Evolutionary conservation across 2,797 vertebrate species (phyloP).

Genomic region (Cynodonichthys magdalenae): DNA sequence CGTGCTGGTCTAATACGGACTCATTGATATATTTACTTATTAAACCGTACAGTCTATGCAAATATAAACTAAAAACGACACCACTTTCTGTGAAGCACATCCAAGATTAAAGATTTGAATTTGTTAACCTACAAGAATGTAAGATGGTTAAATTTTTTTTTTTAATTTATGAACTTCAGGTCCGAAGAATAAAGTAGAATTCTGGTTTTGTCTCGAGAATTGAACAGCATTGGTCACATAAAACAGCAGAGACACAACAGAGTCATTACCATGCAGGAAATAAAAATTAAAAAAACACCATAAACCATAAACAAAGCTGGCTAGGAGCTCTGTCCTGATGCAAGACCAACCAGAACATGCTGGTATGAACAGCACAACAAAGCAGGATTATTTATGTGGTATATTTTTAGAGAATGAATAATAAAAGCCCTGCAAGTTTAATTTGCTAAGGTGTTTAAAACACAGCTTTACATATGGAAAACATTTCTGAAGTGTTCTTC

Average conservation of each 20-base stretch:
- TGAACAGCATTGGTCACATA: not conserved
- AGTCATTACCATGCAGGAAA: not conserved
- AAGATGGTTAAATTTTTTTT: not conserved
- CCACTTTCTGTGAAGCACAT: not conserved
- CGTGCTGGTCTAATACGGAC: too few relatives aligned
- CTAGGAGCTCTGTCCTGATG: constrained; percentile 4
- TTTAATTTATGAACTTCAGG: not conserved
- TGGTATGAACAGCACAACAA: constrained; percentile 5
- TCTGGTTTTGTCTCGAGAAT: not conserved
- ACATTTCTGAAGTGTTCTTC: not conserved
- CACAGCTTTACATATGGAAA: not conserved
- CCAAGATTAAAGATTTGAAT: not conserved
- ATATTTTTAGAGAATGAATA: not conserved
- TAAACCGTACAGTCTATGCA: not conserved
- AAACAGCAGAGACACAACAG: not conserved
- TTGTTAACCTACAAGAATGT: not conserved
- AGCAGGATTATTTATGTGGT: not conserved
- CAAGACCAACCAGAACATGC: not conserved
- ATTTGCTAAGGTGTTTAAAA: constrained; percentile 3
- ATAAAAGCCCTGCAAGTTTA: constrained; percentile 22
- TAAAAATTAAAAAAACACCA: constrained; percentile 9
- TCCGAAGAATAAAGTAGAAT: not conserved
- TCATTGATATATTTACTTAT: not conserved
- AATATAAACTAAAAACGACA: constrained; percentile 4
- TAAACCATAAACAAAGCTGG: constrained; percentile 7